Base-by-base conservation (phyloP, 2,113 vertebrate species). In the Cervus canadensis region DNA sequence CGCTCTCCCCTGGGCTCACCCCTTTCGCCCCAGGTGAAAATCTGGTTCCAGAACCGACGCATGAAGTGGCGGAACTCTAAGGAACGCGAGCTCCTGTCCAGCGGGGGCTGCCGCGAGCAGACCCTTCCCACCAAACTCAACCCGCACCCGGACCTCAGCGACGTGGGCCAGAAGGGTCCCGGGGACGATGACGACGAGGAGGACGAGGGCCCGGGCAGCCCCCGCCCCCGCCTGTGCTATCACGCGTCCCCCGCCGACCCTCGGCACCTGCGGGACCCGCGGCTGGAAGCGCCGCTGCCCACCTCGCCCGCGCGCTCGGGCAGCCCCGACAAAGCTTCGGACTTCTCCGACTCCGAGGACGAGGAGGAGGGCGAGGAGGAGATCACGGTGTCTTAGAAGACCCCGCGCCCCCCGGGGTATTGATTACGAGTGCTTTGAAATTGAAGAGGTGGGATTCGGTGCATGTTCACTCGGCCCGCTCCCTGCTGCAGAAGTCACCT, bases 1-100 rank as follows among this genome's bases (percentile, higher is more conserved):
- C 0, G 16, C n/a, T 28, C 50, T 43, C 13, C 23, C 26, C 9
- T 57, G 16, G 52, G 43, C 3, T 23, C 45, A 13, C 11, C 16
- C 4, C 10, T 11, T 43, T 12, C 33, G 26, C 12, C 23, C 5
- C 54, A 99, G 99, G 99, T 99, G 93, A 99, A 99, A 98, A 99
- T 99, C 98, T 99, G 99, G 99, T 99, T 99, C 98, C 99, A 99
- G 97, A 99, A 99, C 98, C 99, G 99, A 86, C 99, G 99, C 96
- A 99, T 99, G 99, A 99, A 99, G 91, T 99, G 99, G 99, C 99
- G 99, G 57, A 99, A 99, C 98, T 99, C 99, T 62, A 99, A 99
- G 96, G 99, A 99, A 94, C 98, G 99, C n/a, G 99, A 99, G 97
- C 99, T 99, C 25, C 98, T 99, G 87, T 99, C 99, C 0, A 99